Base-by-base conservation (phyloP, 2,797 vertebrate species). In the Ptychadena robeensis region DNA sequence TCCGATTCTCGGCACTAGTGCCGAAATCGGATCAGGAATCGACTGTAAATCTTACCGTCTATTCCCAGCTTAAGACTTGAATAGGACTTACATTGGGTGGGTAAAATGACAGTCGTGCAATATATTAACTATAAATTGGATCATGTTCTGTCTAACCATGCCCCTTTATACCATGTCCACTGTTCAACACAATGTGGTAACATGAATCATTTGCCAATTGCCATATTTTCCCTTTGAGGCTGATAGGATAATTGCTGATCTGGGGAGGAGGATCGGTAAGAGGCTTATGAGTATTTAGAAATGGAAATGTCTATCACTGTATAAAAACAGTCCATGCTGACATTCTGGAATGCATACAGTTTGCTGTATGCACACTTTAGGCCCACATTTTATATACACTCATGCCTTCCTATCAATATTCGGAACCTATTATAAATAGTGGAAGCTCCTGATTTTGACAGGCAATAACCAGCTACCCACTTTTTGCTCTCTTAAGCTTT, bases 401-500 rank as follows among this genome's bases (percentile, higher is more conserved):
- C 44, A 53, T 53, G 22, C 44, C 9, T 28, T 25, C 28, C 27
- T 28, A 27, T 61, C 59, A 61, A 61, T 68, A 35, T 68, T 9
- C 22, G 4, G 34, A n/a, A 35, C 6, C 34, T n/a, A 12, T 9
- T 67, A 30, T 34, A 11, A 34, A 67, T 15, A 34, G 30, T 22
- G 32, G 65, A 8, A 67, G 32, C 66, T n/a, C 28, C 25, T 64
- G 5, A 32, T 76, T 65, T 31, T 76, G 66, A 65, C 12, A 28
- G 27, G 9, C 28, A 9, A 65, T 76, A 28, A 76, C 35, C 35
- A 77, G 18, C 35, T 25, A 8, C 59, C 14, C 63, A 31, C 63
- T 30, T 76, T 44, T 63, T 48, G 40, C 61, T 40, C 40, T 61
- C 59, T 28, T 61, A 61, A 61, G 59, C 59, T 61, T 61, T 28